These are phyloP conservation scores for Synergus itoensis DNA, from an alignment of 2,888 invertebrate genomes.

Conservation along the genomic window DNA sequence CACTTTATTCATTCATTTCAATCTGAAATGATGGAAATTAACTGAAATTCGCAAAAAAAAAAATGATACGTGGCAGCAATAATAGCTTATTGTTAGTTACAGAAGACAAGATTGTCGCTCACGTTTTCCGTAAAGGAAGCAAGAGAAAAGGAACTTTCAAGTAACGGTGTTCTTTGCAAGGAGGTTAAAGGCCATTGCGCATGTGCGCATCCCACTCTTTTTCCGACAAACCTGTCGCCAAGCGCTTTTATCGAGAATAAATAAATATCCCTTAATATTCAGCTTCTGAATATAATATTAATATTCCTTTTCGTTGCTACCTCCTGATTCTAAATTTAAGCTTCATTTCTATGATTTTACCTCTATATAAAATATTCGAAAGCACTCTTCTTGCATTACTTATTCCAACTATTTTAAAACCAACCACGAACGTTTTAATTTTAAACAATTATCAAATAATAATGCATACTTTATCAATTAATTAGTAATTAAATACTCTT, in stretches of 20 bases:
- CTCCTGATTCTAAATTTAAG: not conserved
- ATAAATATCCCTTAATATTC: conserved; percentile 7
- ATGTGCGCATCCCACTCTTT: conserved; percentile 42
- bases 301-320: not conserved
- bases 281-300: not conserved
- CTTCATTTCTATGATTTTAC: no score
- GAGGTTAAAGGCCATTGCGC: conserved; percentile 53
- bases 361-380: no score
- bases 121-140: conserved; percentile 34
- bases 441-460: no score
- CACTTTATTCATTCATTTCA: no score
- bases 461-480: no score
- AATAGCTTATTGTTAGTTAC: conserved; percentile 15
- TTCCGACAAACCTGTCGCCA: conserved; percentile 20
- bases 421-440: no score
- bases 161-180: conserved; percentile 54
- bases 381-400: no score
- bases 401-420: no score
- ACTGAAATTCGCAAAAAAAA: not conserved
- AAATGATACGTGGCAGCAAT: conserved; percentile 19
- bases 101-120: conserved; percentile 22
- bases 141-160: conserved; percentile 54
- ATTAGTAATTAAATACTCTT: no score
- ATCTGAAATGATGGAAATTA: no score
- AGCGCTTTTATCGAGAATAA: conserved; percentile 10